Conservation (phyloP, 2,797 vertebrate genomes). For the Nasua narica region DNA sequence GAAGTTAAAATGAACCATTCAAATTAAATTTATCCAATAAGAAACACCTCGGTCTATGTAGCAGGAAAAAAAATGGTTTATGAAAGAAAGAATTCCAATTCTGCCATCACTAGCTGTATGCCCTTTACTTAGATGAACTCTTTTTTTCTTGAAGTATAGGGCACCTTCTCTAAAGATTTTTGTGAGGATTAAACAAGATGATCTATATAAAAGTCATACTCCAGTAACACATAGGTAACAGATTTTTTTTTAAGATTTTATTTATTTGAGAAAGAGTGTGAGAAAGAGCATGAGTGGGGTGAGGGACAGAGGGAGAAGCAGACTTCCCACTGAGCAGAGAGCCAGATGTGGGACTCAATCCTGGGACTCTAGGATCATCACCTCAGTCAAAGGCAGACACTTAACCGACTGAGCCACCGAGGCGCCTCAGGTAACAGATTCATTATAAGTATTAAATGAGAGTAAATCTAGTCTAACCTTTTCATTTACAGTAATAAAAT, state of each 20-base stretch:
- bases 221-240: neutral
- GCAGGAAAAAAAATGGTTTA: neutral
- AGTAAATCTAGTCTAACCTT: neutral
- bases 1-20: slow-evolving; percentile 14
- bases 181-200: slow-evolving; percentile 29
- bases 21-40: neutral
- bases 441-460: slow-evolving; percentile 14
- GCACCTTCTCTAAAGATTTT: neutral
- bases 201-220: neutral
- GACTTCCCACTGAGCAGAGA: neutral
- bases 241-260: neutral
- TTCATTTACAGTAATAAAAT: neutral
- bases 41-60: neutral
- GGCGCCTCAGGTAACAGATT: neutral
- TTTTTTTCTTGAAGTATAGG: neutral
- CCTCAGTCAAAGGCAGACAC: neutral
- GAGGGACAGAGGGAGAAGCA: neutral
- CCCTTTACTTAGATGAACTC: neutral
- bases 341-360: neutral
- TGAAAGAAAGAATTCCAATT: slow-evolving; percentile 17
- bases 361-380: neutral
- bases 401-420: neutral
- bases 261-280: neutral
- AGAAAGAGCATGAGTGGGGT: neutral
- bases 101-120: neutral